phyloP scores from a whole-genome alignment of 2,113 vertebrate genomes.

The Percina caprodes region DNA sequence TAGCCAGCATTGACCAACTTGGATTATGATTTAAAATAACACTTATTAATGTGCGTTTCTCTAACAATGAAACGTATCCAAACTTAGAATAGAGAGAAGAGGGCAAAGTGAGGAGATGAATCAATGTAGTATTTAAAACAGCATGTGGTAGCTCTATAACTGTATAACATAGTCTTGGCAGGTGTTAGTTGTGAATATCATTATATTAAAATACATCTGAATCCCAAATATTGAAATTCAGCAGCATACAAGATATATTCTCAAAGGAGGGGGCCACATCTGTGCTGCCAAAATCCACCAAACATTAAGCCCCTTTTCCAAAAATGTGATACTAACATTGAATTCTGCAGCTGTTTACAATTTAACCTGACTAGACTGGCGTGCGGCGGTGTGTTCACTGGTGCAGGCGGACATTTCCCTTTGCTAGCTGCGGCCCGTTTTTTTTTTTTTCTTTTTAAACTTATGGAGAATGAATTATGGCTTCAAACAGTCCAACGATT shows the following conservation, averaged over 20 bases:
- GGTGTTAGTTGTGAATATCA: conserved; percentile 15
- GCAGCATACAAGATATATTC: conserved; percentile 36
- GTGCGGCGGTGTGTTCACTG: conserved; percentile 17
- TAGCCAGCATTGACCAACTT: conserved; percentile 18
- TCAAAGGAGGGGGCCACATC: conserved; percentile 41
- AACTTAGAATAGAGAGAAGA: background rate
- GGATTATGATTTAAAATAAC: conserved; percentile 9
- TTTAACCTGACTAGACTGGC: conserved; percentile 51
- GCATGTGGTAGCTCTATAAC: conserved; percentile 7
- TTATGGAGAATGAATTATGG: conserved; percentile 67
- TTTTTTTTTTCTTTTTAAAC: conserved; percentile 54
- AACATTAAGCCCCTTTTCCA: conserved; percentile 26
- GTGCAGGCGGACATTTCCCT: conserved; percentile 55
- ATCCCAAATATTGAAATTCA: conserved; percentile 66
- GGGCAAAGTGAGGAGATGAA: background rate
- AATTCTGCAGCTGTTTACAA: conserved; percentile 72
- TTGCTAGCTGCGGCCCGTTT: conserved; percentile 55
- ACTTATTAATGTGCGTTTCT: conserved; percentile 25
- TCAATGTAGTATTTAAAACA: conserved; percentile 20
- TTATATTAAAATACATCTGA: conserved; percentile 54
- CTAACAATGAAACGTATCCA: conserved; percentile 12
- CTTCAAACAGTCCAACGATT: conserved; percentile 37
- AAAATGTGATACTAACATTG: conserved; percentile 54
- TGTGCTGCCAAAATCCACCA: conserved; percentile 48
- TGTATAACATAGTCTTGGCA: conserved; percentile 14